phyloP scores from a whole-genome alignment of 2,888 invertebrate genomes.

The Epirrhoe tristata region DNA sequence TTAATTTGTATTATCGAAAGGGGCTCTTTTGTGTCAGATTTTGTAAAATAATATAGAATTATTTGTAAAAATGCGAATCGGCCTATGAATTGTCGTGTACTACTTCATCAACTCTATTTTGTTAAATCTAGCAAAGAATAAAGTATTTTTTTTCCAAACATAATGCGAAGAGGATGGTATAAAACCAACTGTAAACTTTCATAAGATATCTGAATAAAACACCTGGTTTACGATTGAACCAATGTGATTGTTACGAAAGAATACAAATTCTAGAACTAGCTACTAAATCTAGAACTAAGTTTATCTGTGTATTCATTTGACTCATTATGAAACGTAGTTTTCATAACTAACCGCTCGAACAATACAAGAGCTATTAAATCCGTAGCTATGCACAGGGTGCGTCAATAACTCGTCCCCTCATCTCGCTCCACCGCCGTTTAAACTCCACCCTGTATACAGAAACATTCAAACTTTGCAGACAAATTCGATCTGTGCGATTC shows the following conservation, averaged over 20 bases:
- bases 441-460: slow-evolving; percentile 67
- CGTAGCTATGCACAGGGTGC: slow-evolving; percentile 31
- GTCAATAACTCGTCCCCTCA: slow-evolving; percentile 59
- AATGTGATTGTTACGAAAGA: background rate
- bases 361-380: slow-evolving; percentile 30
- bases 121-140: no score
- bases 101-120: no score
- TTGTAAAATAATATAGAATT: background rate
- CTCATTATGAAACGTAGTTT: slow-evolving; percentile 2
- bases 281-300: background rate
- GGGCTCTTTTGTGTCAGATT: background rate
- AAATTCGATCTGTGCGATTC: slow-evolving; percentile 79
- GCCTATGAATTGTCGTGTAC: no score
- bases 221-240: background rate
- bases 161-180: no score
- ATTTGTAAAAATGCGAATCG: background rate
- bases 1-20: slow-evolving; percentile 62
- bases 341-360: slow-evolving; percentile 8
- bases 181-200: no score
- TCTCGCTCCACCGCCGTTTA: slow-evolving; percentile 60
- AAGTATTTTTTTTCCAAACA: no score
- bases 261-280: background rate
- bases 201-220: no score
- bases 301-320: background rate
- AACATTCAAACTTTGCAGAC: slow-evolving; percentile 85